These are phyloP conservation scores for Eumacrocentrus americanus DNA, from an alignment of 2,888 invertebrate genomes.

Conservation along the genomic window DNA sequence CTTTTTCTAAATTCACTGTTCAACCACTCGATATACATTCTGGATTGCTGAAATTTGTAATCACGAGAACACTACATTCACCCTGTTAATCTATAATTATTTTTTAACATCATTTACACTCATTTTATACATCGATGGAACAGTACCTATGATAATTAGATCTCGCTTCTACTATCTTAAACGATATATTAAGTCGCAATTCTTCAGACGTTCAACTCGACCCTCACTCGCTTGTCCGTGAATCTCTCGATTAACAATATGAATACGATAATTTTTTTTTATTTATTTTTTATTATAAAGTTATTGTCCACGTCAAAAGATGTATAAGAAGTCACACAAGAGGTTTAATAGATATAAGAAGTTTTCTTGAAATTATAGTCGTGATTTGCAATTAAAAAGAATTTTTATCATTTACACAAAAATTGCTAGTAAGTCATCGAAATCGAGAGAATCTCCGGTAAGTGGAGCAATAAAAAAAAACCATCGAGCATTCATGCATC, in stretches of 20 bases:
- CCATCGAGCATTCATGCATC: not conserved
- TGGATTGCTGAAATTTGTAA: slow-evolving; percentile 1
- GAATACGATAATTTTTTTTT: not conserved
- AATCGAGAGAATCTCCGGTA: slow-evolving; percentile 11
- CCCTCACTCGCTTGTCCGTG: slow-evolving; percentile 3
- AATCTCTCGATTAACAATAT: slow-evolving; percentile 12
- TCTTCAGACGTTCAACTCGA: not conserved
- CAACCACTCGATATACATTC: slow-evolving; percentile 18
- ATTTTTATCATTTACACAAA: too few species aligned
- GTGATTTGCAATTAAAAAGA: too few species aligned
- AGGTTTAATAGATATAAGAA: too few species aligned
- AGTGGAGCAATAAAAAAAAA: slow-evolving; percentile 3
- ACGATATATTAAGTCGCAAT: slow-evolving; percentile 2
- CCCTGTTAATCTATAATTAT: slow-evolving; percentile 1
- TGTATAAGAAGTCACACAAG: not conserved
- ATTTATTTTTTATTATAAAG: slow-evolving; percentile 30
- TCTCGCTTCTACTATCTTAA: not conserved
- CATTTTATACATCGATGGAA: slow-evolving; percentile 4
- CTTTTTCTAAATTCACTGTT: slow-evolving; percentile 8
- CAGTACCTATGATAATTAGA: not conserved
- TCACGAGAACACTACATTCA: not conserved
- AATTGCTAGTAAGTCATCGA: not conserved
- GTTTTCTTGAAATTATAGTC: too few species aligned
- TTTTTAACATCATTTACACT: not conserved
- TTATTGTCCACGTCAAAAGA: slow-evolving; percentile 49